Conservation (phyloP, 2,113 vertebrate species). For the Ornithorhynchus anatinus region DNA sequence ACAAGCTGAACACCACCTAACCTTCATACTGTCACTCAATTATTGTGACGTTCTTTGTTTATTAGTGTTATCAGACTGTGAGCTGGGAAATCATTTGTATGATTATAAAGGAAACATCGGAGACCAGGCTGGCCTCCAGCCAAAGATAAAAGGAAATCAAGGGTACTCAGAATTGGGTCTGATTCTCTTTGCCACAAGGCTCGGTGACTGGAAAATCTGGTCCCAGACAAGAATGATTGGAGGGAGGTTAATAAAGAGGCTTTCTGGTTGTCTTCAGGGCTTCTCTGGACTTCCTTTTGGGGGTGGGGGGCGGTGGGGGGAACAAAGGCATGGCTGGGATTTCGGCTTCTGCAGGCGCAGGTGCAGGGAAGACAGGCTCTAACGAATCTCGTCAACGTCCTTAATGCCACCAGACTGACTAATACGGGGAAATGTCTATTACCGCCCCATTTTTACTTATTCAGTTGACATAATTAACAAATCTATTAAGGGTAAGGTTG, state of each 20-base stretch:
- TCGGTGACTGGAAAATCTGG: background rate
- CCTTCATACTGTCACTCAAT: too few relatives aligned
- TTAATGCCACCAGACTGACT: slow-evolving; percentile 59
- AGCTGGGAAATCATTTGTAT: background rate
- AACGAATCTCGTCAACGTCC: slow-evolving; percentile 47
- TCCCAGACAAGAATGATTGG: background rate
- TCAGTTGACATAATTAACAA: slow-evolving; percentile 50
- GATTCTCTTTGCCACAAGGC: background rate
- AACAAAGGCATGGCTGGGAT: slow-evolving; percentile 27
- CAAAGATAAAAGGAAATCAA: background rate
- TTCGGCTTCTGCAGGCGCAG: slow-evolving; percentile 41
- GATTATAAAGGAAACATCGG: slow-evolving; percentile 32
- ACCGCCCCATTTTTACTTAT: slow-evolving; percentile 37
- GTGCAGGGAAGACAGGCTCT: slow-evolving; percentile 39
- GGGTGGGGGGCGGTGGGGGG: slow-evolving; percentile 7
- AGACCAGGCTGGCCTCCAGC: background rate
- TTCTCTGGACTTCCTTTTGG: slow-evolving; percentile 28
- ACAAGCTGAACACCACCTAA: background rate
- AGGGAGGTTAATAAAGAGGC: slow-evolving; percentile 1
- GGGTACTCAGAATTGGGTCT: background rate
- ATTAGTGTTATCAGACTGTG: background rate
- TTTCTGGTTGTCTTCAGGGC: background rate
- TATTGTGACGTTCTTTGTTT: too few relatives aligned
- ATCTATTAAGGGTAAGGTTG: slow-evolving; percentile 55
- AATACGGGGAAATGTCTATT: slow-evolving; percentile 26